Conservation (phyloP, 2,113 vertebrate genomes). For the Sinosuthora webbiana region DNA sequence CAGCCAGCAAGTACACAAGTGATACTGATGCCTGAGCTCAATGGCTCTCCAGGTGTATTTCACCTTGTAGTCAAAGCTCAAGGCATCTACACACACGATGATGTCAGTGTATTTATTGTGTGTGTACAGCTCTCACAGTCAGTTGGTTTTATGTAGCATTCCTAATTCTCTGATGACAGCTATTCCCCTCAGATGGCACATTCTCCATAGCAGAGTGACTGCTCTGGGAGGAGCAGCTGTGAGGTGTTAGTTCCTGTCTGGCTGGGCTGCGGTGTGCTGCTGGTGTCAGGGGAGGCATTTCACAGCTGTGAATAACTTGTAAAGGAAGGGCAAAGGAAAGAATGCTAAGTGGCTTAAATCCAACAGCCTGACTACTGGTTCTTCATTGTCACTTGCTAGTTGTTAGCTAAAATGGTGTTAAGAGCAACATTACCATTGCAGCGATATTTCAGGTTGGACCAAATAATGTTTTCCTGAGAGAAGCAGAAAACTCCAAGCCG, state of each 20-base stretch:
- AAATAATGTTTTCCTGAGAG: slow-evolving; percentile 99
- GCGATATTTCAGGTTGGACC: slow-evolving; percentile 97
- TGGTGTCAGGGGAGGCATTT: neutral
- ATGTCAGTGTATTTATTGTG: neutral
- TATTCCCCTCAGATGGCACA: neutral
- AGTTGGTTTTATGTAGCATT: neutral
- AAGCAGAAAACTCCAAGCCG: slow-evolving; percentile 99
- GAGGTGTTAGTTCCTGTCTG: neutral
- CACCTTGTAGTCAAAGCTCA: neutral
- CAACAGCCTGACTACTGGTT: neutral
- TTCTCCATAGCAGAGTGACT: neutral
- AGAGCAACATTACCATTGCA: slow-evolving; percentile 88
- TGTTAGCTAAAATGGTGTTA: neutral
- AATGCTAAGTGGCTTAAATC: neutral
- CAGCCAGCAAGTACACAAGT: neutral
- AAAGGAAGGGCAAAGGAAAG: neutral
- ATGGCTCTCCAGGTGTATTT: neutral
- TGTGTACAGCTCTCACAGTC: neutral
- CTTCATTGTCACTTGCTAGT: neutral
- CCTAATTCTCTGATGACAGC: neutral
- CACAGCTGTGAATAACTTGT: neutral
- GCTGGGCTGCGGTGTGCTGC: neutral
- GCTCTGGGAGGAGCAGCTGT: neutral
- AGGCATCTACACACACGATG: neutral
- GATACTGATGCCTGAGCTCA: neutral